These are phyloP conservation scores for Platycheirus rosarum DNA, from an alignment of 2,888 invertebrate species.

Conservation along the genomic window DNA sequence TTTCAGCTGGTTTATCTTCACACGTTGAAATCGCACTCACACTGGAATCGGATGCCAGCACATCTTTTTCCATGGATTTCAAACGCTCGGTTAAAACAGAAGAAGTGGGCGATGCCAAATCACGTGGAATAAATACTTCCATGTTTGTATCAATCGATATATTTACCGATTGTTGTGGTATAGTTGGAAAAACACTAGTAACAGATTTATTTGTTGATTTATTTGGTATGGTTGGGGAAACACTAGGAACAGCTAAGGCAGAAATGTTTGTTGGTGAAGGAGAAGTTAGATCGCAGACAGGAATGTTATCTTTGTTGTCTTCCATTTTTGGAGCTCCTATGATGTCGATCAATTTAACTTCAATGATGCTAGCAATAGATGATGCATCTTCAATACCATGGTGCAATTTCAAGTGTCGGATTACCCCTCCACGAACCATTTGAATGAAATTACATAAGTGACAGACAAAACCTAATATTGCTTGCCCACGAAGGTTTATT, in stretches of 20 bases:
- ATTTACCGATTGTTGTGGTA: too few species aligned
- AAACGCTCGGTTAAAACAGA: conserved; percentile 47
- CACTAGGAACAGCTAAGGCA: background rate
- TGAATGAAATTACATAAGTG: conserved; percentile 89
- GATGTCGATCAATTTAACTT: conserved; percentile 72
- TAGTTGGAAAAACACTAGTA: too few species aligned
- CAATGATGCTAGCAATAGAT: conserved; percentile 64
- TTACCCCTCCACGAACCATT: conserved; percentile 85
- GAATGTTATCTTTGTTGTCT: conserved; percentile 4
- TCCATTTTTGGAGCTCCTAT: conserved; percentile 69
- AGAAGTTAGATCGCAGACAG: background rate
- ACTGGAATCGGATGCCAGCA: conserved; percentile 28
- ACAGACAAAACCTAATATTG: conserved; percentile 85
- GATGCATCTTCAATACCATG: conserved; percentile 75
- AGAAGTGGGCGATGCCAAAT: conserved; percentile 60
- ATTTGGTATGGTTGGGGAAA: background rate
- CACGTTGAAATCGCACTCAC: too few species aligned
- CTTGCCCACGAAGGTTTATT: conserved; percentile 21
- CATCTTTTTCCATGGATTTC: conserved; percentile 43
- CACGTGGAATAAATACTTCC: conserved; percentile 62
- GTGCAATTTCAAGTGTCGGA: conserved; percentile 84
- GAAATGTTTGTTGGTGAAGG: background rate
- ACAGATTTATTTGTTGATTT: background rate
- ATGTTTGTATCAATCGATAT: conserved; percentile 11
- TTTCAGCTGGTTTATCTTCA: conserved; percentile 2